Conservation (phyloP, 2,113 vertebrate genomes). For the Egretta garzetta region DNA sequence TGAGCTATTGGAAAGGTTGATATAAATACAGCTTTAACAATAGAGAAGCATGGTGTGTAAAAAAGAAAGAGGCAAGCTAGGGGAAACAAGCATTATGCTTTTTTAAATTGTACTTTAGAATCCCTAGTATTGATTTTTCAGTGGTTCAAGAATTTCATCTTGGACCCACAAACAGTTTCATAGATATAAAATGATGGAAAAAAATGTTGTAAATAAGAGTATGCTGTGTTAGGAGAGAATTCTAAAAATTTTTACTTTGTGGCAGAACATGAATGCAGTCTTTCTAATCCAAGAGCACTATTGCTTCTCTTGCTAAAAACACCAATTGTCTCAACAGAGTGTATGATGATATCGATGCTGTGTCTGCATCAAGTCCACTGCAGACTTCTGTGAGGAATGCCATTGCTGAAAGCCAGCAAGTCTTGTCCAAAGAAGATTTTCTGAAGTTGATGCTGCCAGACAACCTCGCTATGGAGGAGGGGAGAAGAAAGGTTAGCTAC, state of each 20-base stretch:
- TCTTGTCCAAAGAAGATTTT: conserved; percentile 91
- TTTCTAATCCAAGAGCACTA: neutral
- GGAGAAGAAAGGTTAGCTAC: conserved; percentile 86
- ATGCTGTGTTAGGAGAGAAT: neutral
- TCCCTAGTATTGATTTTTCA: neutral
- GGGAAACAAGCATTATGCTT: neutral
- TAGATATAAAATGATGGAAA: neutral
- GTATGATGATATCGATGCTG: conserved; percentile 79
- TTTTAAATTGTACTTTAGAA: neutral
- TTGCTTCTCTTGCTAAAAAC: conserved; percentile 18
- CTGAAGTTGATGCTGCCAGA: conserved; percentile 88
- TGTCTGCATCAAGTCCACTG: conserved; percentile 73
- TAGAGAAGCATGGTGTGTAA: neutral
- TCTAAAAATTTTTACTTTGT: neutral
- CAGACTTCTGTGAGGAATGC: conserved; percentile 74
- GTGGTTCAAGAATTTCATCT: neutral
- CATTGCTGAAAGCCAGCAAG: conserved; percentile 78
- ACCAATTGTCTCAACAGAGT: conserved; percentile 76
- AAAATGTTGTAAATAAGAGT: neutral
- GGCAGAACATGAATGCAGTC: neutral
- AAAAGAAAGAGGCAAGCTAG: neutral
- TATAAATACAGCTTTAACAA: neutral
- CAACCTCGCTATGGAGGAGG: conserved; percentile 82
- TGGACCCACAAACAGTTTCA: neutral
- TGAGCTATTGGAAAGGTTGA: neutral